Percentiles rank a stretch among this genome's conserved stretches.
These are phyloP conservation scores for Sebastes iracundus DNA, from an alignment of 2,797 vertebrate genomes.

Conservation along the genomic window DNA sequence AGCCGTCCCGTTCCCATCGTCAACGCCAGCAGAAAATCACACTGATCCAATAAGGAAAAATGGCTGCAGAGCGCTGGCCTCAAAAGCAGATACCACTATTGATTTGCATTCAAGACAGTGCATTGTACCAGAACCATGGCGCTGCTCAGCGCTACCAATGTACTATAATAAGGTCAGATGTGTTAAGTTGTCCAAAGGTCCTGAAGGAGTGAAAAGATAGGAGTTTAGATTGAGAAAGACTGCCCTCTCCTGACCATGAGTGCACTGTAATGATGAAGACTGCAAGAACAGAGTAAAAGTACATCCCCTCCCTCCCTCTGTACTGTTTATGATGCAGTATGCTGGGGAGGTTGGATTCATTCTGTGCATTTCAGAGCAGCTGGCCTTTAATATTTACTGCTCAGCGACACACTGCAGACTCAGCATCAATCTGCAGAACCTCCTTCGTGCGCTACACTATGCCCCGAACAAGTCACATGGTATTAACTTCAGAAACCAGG, in stretches of 20 bases:
- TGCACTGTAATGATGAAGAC: neutral
- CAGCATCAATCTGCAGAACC: neutral
- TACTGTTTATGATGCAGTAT: neutral
- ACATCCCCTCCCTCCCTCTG: neutral
- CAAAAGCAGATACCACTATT: constrained; percentile 9
- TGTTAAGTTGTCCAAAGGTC: constrained; percentile 4
- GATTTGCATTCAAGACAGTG: constrained; percentile 3
- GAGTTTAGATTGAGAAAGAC: constrained; percentile 21
- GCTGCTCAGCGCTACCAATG: neutral
- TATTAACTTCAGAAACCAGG: constrained; percentile 7
- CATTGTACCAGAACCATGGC: neutral
- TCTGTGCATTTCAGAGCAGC: constrained; percentile 1
- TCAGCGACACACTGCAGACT: constrained; percentile 21
- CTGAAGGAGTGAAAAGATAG: neutral
- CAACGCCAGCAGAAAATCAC: constrained; percentile 17
- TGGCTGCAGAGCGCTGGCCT: constrained; percentile 5
- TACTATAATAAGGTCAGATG: neutral
- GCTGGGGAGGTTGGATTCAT: neutral
- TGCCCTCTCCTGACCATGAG: constrained; percentile 57
- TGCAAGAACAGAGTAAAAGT: neutral
- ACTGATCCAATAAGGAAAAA: constrained; percentile 41
- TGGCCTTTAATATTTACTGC: constrained; percentile 34
- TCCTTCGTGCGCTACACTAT: neutral
- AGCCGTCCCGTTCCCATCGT: constrained; percentile 26
- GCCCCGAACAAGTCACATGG: constrained; percentile 17